Evolutionary conservation across 92 coral and sea anemone genomes (phyloP).

Genomic region (Siderastrea siderea): DNA sequence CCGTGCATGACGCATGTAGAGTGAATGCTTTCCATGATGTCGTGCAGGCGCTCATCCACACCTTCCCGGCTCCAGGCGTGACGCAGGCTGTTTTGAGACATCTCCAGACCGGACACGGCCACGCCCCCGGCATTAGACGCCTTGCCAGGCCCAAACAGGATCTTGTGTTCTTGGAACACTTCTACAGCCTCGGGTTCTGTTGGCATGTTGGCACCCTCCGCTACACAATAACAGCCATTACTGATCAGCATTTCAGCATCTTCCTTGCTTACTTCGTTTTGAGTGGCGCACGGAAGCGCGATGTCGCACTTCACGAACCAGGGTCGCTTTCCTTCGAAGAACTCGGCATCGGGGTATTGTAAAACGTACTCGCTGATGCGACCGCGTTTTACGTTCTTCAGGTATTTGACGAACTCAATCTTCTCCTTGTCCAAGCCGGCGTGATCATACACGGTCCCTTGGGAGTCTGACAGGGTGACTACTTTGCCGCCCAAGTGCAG

Average conservation of each 20-base stretch:
- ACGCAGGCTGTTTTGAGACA: slow-evolving; percentile 93
- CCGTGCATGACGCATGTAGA: slow-evolving; percentile 76
- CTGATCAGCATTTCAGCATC: slow-evolving; percentile 80
- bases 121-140: slow-evolving; percentile 96
- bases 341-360: slow-evolving; percentile 79
- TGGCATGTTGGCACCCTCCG: slow-evolving; percentile 95
- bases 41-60: slow-evolving; percentile 89
- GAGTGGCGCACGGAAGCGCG: slow-evolving; percentile 93
- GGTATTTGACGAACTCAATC: slow-evolving; percentile 72
- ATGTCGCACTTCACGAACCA: slow-evolving; percentile 90
- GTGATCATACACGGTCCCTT: slow-evolving; percentile 87
- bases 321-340: slow-evolving; percentile 85
- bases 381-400: slow-evolving; percentile 88
- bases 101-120: slow-evolving; percentile 96
- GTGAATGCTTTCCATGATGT: slow-evolving; percentile 92
- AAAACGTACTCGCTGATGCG: slow-evolving; percentile 82
- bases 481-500: slow-evolving; percentile 84
- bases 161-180: slow-evolving; percentile 74
- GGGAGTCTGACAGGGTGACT: slow-evolving; percentile 85
- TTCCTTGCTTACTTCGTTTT: slow-evolving; percentile 82
- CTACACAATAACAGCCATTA: slow-evolving; percentile 86
- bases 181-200: slow-evolving; percentile 85
- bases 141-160: slow-evolving; percentile 89
- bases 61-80: slow-evolving; percentile 91
- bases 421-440: slow-evolving; percentile 85